Conservation (phyloP, 2,797 vertebrate species). For the Micropoecilia bifurca region DNA sequence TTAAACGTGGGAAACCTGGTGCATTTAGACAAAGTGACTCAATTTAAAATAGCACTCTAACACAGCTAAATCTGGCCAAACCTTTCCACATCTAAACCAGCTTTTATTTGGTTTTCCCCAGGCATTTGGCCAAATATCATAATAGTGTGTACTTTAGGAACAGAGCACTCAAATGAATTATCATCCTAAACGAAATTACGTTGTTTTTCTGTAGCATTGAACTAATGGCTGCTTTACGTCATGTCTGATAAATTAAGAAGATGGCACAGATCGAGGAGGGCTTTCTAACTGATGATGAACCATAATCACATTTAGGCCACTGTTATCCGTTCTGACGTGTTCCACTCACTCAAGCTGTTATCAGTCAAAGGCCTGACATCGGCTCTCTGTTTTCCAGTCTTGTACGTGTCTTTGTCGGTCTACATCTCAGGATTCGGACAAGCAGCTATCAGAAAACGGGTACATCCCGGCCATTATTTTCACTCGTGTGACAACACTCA, state of each 20-base stretch:
- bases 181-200: conserved; percentile 3
- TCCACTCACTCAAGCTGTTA: conserved; percentile 72
- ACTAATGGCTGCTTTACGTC: conserved; percentile 12
- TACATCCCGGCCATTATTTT: conserved; percentile 68
- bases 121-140: background rate
- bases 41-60: background rate
- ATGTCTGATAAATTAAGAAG: conserved; percentile 39
- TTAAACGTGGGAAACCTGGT: background rate
- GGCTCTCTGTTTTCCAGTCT: conserved; percentile 71
- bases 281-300: conserved; percentile 51
- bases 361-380: conserved; percentile 71
- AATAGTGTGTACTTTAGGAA: background rate
- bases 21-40: background rate
- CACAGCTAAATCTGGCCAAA: background rate
- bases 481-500: conserved; percentile 72
- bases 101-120: background rate
- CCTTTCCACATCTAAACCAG: background rate
- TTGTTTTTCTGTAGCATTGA: conserved; percentile 11
- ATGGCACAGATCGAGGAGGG: conserved; percentile 47
- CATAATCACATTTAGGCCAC: conserved; percentile 66
- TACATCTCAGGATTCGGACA: conserved; percentile 68
- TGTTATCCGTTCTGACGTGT: conserved; percentile 60
- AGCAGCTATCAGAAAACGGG: conserved; percentile 64
- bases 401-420: conserved; percentile 67
- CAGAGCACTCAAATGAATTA: background rate